These are phyloP conservation scores for Iselma pallidipennis DNA, from an alignment of 2,888 invertebrate species.

Conservation along the genomic window DNA sequence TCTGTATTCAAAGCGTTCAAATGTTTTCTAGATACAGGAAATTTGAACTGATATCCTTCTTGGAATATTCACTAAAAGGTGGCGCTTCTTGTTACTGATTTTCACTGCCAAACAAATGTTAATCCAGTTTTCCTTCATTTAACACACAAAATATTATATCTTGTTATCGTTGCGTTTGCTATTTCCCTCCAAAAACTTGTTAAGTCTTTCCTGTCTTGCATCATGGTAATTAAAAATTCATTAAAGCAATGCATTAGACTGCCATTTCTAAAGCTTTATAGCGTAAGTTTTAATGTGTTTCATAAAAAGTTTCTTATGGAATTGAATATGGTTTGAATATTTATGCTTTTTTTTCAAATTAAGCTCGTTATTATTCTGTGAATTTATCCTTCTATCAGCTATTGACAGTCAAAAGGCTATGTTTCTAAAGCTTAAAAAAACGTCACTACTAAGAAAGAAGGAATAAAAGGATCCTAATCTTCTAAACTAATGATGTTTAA, in stretches of 20 bases:
- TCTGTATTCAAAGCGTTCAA: slow-evolving; percentile 4
- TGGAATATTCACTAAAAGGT: slow-evolving; percentile 15
- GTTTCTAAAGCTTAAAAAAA: background rate
- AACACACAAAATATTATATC: slow-evolving; percentile 15
- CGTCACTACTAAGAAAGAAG: too few species aligned
- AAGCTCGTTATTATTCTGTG: background rate
- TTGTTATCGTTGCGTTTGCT: slow-evolving; percentile 2
- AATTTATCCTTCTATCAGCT: background rate
- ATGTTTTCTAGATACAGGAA: slow-evolving; percentile 21
- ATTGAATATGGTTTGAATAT: slow-evolving; percentile 8
- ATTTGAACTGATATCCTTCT: slow-evolving; percentile 9
- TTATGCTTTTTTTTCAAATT: background rate
- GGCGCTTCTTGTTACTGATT: slow-evolving; percentile 11
- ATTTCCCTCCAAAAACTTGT: background rate
- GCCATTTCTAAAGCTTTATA: slow-evolving; percentile 4
- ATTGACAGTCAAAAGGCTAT: background rate
- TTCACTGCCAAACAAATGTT: slow-evolving; percentile 24
- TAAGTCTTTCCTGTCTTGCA: background rate
- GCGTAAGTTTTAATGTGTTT: slow-evolving; percentile 14
- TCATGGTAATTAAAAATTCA: slow-evolving; percentile 4
- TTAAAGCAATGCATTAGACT: slow-evolving; percentile 7
- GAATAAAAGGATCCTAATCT: too few species aligned
- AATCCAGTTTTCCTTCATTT: slow-evolving; percentile 27
- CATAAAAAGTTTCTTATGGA: slow-evolving; percentile 13
- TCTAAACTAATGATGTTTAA: too few species aligned